Evolutionary conservation across 2,888 invertebrate species (phyloP).

Genomic region (Aspidiotus rigidus): DNA sequence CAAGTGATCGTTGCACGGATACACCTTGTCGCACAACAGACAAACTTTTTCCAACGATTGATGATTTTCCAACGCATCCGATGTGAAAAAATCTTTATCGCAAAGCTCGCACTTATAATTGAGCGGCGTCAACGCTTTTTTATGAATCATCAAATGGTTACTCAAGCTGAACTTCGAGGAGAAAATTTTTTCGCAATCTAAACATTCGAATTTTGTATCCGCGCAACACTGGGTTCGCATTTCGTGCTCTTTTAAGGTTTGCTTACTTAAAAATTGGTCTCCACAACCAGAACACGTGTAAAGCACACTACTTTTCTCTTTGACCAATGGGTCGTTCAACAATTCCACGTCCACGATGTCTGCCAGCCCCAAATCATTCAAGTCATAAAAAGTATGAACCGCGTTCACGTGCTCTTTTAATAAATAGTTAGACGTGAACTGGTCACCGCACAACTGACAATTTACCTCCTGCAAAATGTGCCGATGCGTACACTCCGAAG

Average conservation of each 20-base stretch:
- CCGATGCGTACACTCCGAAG: conserved; percentile 20
- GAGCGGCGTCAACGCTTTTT: background rate
- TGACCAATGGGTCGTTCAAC: background rate
- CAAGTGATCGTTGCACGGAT: conserved; percentile 25
- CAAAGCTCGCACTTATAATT: conserved; percentile 12
- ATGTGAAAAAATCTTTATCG: conserved; percentile 5
- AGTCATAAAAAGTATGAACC: background rate
- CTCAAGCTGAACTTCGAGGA: conserved; percentile 23
- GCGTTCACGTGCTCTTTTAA: conserved; percentile 20
- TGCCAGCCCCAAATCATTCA: too few relatives aligned
- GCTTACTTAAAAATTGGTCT: conserved; percentile 12
- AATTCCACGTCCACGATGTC: background rate
- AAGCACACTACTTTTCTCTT: background rate
- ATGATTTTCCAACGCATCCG: conserved; percentile 11
- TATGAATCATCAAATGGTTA: conserved; percentile 21
- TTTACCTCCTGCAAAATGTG: conserved; percentile 11
- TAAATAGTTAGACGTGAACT: background rate
- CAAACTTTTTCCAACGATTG: conserved; percentile 12
- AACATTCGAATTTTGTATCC: conserved; percentile 13
- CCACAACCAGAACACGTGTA: conserved; percentile 22
- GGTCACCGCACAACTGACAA: conserved; percentile 20
- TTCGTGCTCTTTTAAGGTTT: conserved; percentile 5
- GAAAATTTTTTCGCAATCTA: conserved; percentile 17
- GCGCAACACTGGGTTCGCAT: background rate
- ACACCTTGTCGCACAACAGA: conserved; percentile 10